Conservation (phyloP, 1,140 invertebrate genomes). For the Piezodorus guildinii region DNA sequence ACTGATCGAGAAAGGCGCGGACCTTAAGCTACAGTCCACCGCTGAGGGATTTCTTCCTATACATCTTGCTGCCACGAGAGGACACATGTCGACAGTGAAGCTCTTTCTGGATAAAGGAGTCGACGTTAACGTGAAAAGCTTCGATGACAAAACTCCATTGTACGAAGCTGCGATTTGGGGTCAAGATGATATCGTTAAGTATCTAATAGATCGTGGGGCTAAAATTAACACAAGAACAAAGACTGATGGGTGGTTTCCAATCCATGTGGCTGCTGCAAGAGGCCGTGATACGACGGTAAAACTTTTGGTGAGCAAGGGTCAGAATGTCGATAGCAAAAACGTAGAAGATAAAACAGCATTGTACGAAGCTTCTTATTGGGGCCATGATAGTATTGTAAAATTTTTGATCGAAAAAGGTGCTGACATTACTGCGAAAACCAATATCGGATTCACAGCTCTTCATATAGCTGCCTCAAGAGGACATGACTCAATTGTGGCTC, state of each 20-base stretch:
- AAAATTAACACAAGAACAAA: slow-evolving; percentile 46
- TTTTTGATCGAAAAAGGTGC: no score
- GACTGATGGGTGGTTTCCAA: slow-evolving; percentile 69
- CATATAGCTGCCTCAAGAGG: slow-evolving; percentile 33
- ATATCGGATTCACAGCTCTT: slow-evolving; percentile 16
- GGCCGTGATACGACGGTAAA: not conserved
- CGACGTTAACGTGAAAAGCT: slow-evolving; percentile 14
- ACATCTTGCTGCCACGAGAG: slow-evolving; percentile 25
- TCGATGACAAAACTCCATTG: slow-evolving; percentile 28
- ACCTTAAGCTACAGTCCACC: not conserved
- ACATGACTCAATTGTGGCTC: slow-evolving; percentile 34
- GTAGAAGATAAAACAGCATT: not conserved
- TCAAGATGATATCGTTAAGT: slow-evolving; percentile 34
- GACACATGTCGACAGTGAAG: slow-evolving; percentile 9
- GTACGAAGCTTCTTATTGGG: no score
- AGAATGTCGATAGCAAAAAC: slow-evolving; percentile 20
- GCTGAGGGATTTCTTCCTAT: slow-evolving; percentile 23
- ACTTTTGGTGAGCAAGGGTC: not conserved
- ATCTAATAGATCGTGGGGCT: slow-evolving; percentile 48
- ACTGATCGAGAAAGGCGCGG: slow-evolving; percentile 10
- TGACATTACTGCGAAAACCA: not conserved
- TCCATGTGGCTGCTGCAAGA: slow-evolving; percentile 83
- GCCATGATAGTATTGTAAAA: no score
- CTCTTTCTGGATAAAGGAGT: slow-evolving; percentile 4
- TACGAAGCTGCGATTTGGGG: slow-evolving; percentile 37